Conservation (phyloP, 2,797 vertebrate genomes). For the Ibycter americanus region DNA sequence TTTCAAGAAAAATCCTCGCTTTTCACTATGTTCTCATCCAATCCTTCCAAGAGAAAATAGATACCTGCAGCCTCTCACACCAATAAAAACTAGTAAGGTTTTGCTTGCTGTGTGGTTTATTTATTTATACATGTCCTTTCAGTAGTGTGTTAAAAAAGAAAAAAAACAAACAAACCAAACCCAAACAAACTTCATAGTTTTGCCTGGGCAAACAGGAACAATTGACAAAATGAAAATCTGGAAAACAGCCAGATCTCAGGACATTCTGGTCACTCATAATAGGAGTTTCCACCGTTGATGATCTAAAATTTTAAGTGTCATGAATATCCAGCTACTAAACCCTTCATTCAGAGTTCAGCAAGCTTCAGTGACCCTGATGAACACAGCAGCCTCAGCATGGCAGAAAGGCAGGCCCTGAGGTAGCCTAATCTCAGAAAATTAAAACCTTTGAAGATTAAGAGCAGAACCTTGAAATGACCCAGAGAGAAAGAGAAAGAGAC, state of each 20-base stretch:
- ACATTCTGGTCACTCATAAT: background rate
- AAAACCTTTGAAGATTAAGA: conserved; percentile 64
- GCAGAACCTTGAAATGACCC: conserved; percentile 60
- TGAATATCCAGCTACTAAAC: background rate
- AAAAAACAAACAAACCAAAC: too few species aligned
- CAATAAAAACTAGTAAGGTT: background rate
- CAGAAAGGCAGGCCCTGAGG: background rate
- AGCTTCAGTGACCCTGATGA: conserved; percentile 31
- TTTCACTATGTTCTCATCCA: background rate
- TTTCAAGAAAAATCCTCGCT: background rate
- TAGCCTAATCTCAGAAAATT: conserved; percentile 55
- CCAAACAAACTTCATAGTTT: background rate
- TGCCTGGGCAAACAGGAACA: background rate
- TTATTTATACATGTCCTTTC: background rate
- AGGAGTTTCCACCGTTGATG: background rate
- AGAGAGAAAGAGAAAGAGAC: background rate
- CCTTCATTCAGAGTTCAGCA: conserved; percentile 1
- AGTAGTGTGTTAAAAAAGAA: background rate
- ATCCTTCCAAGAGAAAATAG: background rate
- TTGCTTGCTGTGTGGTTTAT: background rate
- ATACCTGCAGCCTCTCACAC: background rate
- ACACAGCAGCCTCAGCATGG: background rate
- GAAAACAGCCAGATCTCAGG: background rate
- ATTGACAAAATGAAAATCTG: background rate
- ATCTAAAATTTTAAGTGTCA: background rate